A percentile compares a stretch with the other conserved stretches of the same genome.
Evolutionary conservation across 2,888 invertebrate genomes (phyloP).

Genomic region (Drosophila subsilvestris): DNA sequence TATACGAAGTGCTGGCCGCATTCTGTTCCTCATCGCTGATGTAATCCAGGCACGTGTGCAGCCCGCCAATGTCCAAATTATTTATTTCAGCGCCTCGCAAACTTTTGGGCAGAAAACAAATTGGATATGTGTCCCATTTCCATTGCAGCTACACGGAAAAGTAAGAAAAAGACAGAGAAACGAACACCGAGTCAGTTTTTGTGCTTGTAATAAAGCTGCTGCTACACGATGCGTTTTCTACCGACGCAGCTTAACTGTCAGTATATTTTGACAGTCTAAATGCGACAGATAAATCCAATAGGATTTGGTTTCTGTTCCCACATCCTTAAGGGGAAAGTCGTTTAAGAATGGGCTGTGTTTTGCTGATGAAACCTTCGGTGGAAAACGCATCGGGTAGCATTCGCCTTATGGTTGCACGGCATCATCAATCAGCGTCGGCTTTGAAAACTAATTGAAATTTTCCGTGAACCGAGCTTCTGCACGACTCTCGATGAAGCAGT

Average conservation of each 20-base stretch:
- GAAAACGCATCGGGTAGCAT: not conserved
- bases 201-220: not conserved
- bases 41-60: slow-evolving; percentile 83
- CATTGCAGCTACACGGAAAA: slow-evolving; percentile 78
- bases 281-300: slow-evolving; percentile 1
- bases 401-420: not conserved
- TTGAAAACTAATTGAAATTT: slow-evolving; percentile 55
- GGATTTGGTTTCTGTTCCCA: not conserved
- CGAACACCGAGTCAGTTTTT: slow-evolving; percentile 1
- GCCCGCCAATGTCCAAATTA: slow-evolving; percentile 82
- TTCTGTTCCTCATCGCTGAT: slow-evolving; percentile 85
- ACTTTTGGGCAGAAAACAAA: slow-evolving; percentile 84
- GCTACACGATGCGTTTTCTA: not conserved
- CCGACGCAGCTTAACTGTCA: no score
- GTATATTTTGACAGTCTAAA: no score
- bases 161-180: slow-evolving; percentile 10
- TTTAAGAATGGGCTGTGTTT: no score
- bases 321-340: not conserved
- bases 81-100: slow-evolving; percentile 84
- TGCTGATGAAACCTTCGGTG: not conserved
- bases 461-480: not conserved
- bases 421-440: slow-evolving; percentile 45
- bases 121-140: slow-evolving; percentile 84
- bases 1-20: slow-evolving; percentile 85
- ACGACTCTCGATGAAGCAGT: not conserved